Percentiles rank a stretch among this genome's conserved stretches.
Evolutionary conservation across 2,888 invertebrate genomes (phyloP).

Genomic region (Portevinia maculata): DNA sequence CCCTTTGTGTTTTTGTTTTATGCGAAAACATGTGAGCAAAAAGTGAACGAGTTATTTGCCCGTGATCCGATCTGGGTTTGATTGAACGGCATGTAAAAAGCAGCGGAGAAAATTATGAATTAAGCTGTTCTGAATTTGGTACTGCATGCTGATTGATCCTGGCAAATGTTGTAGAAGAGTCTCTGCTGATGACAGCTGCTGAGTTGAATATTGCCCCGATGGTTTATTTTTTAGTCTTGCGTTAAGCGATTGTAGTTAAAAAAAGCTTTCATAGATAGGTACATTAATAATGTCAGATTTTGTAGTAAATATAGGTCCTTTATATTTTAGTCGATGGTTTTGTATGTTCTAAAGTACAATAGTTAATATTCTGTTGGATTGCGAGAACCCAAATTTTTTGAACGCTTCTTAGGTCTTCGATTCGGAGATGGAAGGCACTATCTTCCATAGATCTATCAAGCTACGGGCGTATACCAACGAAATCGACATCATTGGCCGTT

Average conservation of each 20-base stretch:
- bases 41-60: slow-evolving; percentile 50
- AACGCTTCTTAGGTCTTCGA: no score
- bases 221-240: not conserved
- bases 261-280: no score
- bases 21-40: slow-evolving; percentile 8
- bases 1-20: slow-evolving; percentile 50
- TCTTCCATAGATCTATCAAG: no score
- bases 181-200: slow-evolving; percentile 14
- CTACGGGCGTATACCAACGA: no score
- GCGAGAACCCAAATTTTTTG: no score
- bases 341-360: no score
- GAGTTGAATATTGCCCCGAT: not conserved
- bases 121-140: slow-evolving; percentile 19
- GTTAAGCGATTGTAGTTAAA: not conserved
- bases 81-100: slow-evolving; percentile 63
- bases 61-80: slow-evolving; percentile 50
- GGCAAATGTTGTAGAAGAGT: not conserved
- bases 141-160: slow-evolving; percentile 46
- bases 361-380: no score
- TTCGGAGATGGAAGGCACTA: no score
- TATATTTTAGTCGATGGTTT: no score
- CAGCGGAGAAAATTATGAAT: slow-evolving; percentile 4
- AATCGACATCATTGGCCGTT: no score
- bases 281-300: no score
- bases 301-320: no score